Base-by-base conservation (phyloP, 2,888 invertebrate species). In the Campoletis raptor region DNA sequence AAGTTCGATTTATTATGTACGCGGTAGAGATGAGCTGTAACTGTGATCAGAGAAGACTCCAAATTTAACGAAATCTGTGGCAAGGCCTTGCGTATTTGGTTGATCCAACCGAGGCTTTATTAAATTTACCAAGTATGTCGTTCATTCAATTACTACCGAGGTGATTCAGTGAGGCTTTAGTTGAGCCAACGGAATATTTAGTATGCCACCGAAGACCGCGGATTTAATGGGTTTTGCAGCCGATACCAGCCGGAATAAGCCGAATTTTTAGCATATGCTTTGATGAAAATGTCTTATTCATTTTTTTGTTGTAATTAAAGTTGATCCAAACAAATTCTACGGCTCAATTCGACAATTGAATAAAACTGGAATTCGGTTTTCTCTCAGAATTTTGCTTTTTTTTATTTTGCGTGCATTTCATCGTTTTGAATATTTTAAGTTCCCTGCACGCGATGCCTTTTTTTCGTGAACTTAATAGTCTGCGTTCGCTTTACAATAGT, bases 61-160 rank as follows among this genome's bases (percentile, higher is more conserved):
- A 52, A 72, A 72, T 36, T 72, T 54, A 72, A 72, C 52, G 18
- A 36, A 72, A 72, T 72, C 10, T 37, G 52, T n/a, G 72, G 52
- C 54, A 36, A 72, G n/a, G 12, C 36, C n/a, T 52, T 36, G 30
- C 52, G 36, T 18, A 72, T 52, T 36, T 30, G 48, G 36, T 36
- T n/a, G 52, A 72, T 52, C 30, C 30, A 72, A 21, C 36, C 52
- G n/a, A 15, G n/a, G 48, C 21, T 72, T 72, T n/a, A 52, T 52
- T 52, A 52, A 52, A 52, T 70, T 70, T 52, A 48, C 72, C 52
- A 72, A 72, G 72, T 52, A 54, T n/a, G 36, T 72, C 52, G 52
- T 72, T 72, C 36, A 72, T 72, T 72, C 72, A 18, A 72, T 72
- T 36, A 72, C 36, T 36, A 72, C n/a, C 36, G 36, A n/a, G n/a